Evolutionary conservation across 1,140 invertebrate species (phyloP), one percentile per base, ranked within the genome.

Genomic region (Tribolium castaneum): DNA sequence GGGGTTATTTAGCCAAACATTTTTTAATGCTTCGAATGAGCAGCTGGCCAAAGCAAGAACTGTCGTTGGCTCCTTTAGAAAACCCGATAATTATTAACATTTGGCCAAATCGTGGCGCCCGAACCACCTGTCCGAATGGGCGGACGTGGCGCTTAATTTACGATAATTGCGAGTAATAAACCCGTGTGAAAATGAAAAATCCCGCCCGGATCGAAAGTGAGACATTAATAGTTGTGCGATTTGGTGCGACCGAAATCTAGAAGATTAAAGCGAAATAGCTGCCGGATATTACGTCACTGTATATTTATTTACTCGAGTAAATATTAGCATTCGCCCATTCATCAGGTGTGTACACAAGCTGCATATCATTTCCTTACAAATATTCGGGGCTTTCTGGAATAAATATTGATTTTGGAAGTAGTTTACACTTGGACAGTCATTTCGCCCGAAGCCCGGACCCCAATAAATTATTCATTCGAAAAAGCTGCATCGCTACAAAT

Each of bases 341-440:
- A 66, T 66, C 82, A 82, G 80, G 79, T 83, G 83, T 84, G 80
- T 84, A 80, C 81, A 82, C 78, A 84, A 73, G 78, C 81, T 82
- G 83, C 82, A 83, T 84, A 84, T 84, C 82, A 82, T 84, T 84
- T 83, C 82, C 81, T 84, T 80, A 77, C 81, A 78, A 83, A 83
- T 80, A 80, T 82, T 77, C 75, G 49, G 75, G 62, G 34, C 62
- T 79, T 77, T 77, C 52, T 45, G 72, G 71, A 50, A 74, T 74
- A 81, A 81, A 81, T 81, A 81, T 81, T 81, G 78, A 76, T 78
- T 77, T 80, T 80, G 66, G 59, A 56, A 78, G 72, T 71, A 76
- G 79, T 78, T 80, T 80, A 50, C 72, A 54, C 56, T 78, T 73
- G 71, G 71, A 73, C 71, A 51, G 59, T 66, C 59, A 66, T 66